These are phyloP conservation scores for Candoia aspera DNA, from an alignment of 2,113 vertebrate species.

Conservation along the genomic window DNA sequence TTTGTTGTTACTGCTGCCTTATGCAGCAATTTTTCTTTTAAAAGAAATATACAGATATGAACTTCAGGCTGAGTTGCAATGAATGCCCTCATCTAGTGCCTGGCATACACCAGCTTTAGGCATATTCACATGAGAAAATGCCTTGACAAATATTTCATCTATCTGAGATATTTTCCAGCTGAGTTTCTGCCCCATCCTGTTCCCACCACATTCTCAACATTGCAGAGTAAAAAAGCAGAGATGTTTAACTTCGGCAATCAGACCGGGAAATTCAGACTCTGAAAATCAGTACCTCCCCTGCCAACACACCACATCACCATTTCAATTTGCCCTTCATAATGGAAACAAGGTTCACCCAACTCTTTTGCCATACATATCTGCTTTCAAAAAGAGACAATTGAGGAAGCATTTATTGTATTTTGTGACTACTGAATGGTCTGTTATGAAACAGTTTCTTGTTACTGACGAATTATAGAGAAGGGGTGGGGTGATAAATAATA, in stretches of 20 bases:
- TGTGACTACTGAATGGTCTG: constrained; percentile 15
- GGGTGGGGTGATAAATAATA: constrained; percentile 18
- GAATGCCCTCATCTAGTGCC: constrained; percentile 66
- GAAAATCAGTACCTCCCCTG: constrained; percentile 60
- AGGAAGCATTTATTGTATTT: constrained; percentile 52
- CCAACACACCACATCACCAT: not conserved
- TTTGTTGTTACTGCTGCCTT: constrained; percentile 60
- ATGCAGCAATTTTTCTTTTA: constrained; percentile 52
- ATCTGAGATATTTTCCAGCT: constrained; percentile 80
- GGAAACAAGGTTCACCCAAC: constrained; percentile 65
- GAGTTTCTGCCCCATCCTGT: constrained; percentile 73
- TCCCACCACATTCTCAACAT: constrained; percentile 80
- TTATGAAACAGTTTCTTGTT: constrained; percentile 41
- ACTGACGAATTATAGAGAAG: constrained; percentile 49
- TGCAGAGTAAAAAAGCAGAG: constrained; percentile 72
- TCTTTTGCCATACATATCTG: constrained; percentile 42
- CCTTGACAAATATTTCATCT: constrained; percentile 77
- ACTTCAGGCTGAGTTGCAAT: constrained; percentile 67
- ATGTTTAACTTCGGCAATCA: constrained; percentile 69
- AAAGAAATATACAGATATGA: constrained; percentile 45
- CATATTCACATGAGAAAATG: constrained; percentile 83
- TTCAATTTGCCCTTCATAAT: constrained; percentile 52
- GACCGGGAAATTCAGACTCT: constrained; percentile 68
- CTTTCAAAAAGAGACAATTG: constrained; percentile 49
- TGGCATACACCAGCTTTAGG: constrained; percentile 73